A percentile compares a stretch with the other conserved stretches of the same genome.
These are phyloP conservation scores for Syngnathus typhle DNA, from an alignment of 2,113 vertebrate species.

Conservation along the genomic window DNA sequence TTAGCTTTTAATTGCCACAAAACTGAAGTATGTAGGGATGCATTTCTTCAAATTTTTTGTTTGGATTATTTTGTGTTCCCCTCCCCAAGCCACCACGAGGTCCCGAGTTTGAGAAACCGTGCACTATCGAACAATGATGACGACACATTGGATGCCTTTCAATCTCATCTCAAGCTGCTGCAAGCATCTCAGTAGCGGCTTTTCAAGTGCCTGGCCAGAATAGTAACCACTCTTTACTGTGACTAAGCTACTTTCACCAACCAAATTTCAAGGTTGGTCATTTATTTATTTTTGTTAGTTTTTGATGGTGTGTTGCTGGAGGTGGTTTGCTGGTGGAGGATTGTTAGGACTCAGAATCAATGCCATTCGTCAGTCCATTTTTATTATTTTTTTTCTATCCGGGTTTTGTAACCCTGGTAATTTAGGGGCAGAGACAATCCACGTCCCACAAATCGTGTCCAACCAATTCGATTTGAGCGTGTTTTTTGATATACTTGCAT, in stretches of 20 bases:
- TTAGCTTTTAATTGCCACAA: neutral
- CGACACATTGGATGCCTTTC: neutral
- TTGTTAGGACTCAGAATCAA: constrained; percentile 33
- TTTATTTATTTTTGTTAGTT: constrained; percentile 31
- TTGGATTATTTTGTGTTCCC: neutral
- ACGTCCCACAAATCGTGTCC: constrained; percentile 4
- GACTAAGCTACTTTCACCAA: constrained; percentile 34
- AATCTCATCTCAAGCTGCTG: neutral
- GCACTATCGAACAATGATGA: neutral
- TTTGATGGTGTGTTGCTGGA: neutral
- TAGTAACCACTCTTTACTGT: constrained; percentile 28
- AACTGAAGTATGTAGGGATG: neutral
- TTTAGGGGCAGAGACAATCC: neutral
- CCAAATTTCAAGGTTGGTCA: constrained; percentile 25
- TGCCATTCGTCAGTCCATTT: constrained; percentile 40
- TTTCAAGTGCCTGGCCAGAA: constrained; percentile 57
- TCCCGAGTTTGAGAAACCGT: neutral
- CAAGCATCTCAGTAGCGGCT: neutral
- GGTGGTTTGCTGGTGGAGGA: constrained; percentile 10
- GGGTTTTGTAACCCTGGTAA: constrained; percentile 29
- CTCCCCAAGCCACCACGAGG: neutral
- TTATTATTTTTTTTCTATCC: constrained; percentile 15
- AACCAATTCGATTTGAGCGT: neutral
- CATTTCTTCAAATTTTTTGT: neutral
- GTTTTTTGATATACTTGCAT: neutral